phyloP scores from a whole-genome alignment of 2,888 invertebrate genomes.

The Mythimna pallens region DNA sequence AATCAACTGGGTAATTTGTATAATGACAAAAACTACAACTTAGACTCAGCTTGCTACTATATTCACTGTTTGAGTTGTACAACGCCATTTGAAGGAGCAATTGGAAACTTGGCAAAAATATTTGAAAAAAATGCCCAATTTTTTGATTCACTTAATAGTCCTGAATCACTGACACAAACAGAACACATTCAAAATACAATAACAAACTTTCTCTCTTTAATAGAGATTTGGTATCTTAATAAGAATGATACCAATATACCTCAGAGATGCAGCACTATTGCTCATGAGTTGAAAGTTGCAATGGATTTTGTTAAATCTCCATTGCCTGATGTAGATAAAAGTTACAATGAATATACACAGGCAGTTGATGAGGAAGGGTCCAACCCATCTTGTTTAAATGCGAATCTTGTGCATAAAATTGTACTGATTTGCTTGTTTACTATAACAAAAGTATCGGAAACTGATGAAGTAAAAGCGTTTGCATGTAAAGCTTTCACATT shows the following conservation, averaged over 20 bases:
- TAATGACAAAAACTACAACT: slow-evolving; percentile 94
- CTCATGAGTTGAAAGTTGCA: slow-evolving; percentile 94
- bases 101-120: slow-evolving; percentile 95
- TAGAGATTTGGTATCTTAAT: slow-evolving; percentile 92
- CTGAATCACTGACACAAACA: slow-evolving; percentile 82
- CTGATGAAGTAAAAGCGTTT: slow-evolving; percentile 94
- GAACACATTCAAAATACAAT: slow-evolving; percentile 88
- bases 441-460: slow-evolving; percentile 93
- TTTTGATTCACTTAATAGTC: slow-evolving; percentile 88
- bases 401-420: slow-evolving; percentile 95
- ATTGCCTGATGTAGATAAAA: slow-evolving; percentile 89
- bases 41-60: slow-evolving; percentile 97
- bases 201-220: slow-evolving; percentile 89
- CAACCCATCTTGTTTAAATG: slow-evolving; percentile 91
- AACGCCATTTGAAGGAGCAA: slow-evolving; percentile 96
- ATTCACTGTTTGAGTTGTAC: slow-evolving; percentile 95
- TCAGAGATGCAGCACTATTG: slow-evolving; percentile 92
- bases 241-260: slow-evolving; percentile 92
- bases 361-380: slow-evolving; percentile 87
- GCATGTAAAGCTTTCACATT: slow-evolving; percentile 96
- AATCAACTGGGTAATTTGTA: slow-evolving; percentile 98
- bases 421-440: slow-evolving; percentile 95
- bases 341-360: slow-evolving; percentile 87
- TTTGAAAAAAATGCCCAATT: slow-evolving; percentile 93
- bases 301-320: slow-evolving; percentile 89